Conservation (phyloP, 2,797 vertebrate species). For the Cottoperca gobio region DNA sequence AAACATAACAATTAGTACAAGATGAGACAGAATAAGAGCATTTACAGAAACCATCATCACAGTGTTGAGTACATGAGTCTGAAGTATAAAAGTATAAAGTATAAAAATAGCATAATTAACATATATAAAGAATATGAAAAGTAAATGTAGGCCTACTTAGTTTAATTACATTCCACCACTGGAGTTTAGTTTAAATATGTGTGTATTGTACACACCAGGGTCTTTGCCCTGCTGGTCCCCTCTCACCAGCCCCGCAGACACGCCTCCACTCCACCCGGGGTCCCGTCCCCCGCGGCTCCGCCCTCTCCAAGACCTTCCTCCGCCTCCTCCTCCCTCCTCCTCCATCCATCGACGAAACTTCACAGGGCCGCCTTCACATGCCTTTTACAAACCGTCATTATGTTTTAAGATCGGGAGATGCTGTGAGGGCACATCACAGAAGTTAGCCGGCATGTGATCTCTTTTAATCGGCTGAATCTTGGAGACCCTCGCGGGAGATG, state of each 20-base stretch:
- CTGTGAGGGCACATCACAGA: neutral
- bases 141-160: no score
- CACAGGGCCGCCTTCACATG: neutral
- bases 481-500: conserved; percentile 38
- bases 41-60: no score
- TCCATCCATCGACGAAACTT: conserved; percentile 50
- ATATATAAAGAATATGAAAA: no score
- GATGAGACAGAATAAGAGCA: no score
- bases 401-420: neutral
- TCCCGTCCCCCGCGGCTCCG: conserved; percentile 46
- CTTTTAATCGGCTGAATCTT: conserved; percentile 7
- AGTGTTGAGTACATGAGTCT: no score
- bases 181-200: no score
- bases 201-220: neutral
- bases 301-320: conserved; percentile 32
- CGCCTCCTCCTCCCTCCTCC: conserved; percentile 31
- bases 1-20: no score
- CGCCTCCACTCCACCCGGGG: conserved; percentile 44
- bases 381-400: neutral
- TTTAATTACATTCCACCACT: no score
- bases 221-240: neutral
- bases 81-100: no score
- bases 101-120: no score
- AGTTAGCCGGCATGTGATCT: conserved; percentile 22
- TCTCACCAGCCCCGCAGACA: neutral